Percentiles rank a stretch among this genome's conserved stretches.
phyloP scores from a whole-genome alignment of 1,140 invertebrate genomes.

The Drosophila arizonae region DNA sequence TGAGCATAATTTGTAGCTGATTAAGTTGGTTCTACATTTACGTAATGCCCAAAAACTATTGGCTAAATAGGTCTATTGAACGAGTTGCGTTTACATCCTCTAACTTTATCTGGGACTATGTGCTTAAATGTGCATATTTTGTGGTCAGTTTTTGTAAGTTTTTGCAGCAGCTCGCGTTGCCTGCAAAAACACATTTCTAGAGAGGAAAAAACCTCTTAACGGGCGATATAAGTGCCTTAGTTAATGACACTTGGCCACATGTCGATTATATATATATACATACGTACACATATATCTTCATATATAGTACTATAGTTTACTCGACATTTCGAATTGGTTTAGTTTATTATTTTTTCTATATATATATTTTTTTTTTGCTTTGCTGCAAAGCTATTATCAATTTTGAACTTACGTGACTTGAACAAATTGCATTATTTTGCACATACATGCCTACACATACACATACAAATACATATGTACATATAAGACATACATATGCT shows the following conservation, averaged over 20 bases:
- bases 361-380: conserved; percentile 25
- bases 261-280: conserved; percentile 8
- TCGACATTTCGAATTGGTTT: conserved; percentile 38
- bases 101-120: conserved; percentile 58
- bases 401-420: conserved; percentile 72
- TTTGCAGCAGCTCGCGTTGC: not conserved
- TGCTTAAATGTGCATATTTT: conserved; percentile 67
- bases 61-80: not conserved
- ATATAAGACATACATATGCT: not conserved
- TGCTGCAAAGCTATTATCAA: conserved; percentile 58
- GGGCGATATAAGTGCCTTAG: conserved; percentile 45
- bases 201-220: conserved; percentile 10
- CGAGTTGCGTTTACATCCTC: conserved; percentile 19
- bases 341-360: conserved; percentile 5
- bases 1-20: conserved; percentile 7
- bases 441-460: conserved; percentile 32
- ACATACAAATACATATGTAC: conserved; percentile 3
- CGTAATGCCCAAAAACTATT: conserved; percentile 7
- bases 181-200: conserved; percentile 7
- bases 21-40: conserved; percentile 3
- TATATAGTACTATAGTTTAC: conserved; percentile 6
- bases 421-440: conserved; percentile 62
- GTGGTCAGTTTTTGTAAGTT: not conserved
- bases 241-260: conserved; percentile 39
- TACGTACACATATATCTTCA: not conserved